phyloP scores from a whole-genome alignment of 2,888 invertebrate species.

The Polydrusus tereticollis region DNA sequence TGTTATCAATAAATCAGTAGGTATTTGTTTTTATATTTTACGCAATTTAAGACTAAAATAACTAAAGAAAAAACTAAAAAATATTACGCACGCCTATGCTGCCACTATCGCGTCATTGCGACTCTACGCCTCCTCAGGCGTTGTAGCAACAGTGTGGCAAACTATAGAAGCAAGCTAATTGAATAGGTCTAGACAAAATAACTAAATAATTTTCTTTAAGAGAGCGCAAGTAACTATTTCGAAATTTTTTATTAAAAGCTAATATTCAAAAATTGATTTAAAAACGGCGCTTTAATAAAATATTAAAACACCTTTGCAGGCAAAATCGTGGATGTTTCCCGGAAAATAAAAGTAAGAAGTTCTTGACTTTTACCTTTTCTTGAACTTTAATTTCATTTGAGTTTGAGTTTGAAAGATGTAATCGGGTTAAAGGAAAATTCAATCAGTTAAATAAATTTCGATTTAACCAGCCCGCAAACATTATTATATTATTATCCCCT shows the following conservation, averaged over 20 bases:
- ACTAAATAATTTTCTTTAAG: no score
- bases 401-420: conserved; percentile 1
- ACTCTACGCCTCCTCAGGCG: no score
- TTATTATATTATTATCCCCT: background rate
- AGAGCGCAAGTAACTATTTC: no score
- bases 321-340: background rate
- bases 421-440: background rate
- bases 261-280: background rate
- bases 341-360: background rate
- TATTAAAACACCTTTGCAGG: background rate
- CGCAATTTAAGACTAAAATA: no score
- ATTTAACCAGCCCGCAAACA: background rate
- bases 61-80: no score
- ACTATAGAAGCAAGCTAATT: no score
- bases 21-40: no score
- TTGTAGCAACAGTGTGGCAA: no score
- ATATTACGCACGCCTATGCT: no score
- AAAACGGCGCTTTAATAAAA: conserved; percentile 1
- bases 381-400: conserved; percentile 7
- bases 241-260: background rate
- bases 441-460: background rate
- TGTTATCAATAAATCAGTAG: no score
- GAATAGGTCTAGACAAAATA: no score
- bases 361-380: conserved; percentile 1
- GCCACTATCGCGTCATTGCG: no score